Base-by-base conservation (phyloP, 2,113 vertebrate species). In the Ceyx melanurus region DNA sequence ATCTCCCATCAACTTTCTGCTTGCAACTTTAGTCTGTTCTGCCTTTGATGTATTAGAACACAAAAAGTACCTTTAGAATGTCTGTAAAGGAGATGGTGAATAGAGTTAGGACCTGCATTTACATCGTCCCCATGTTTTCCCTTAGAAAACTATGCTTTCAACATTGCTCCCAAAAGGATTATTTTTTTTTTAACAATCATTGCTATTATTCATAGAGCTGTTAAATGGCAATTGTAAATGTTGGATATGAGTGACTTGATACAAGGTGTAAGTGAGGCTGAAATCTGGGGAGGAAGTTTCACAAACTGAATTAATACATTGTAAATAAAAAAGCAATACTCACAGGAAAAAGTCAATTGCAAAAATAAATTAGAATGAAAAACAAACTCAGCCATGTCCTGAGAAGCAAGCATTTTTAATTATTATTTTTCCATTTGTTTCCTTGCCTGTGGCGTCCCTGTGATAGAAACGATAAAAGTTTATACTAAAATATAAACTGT, bases 381-480 rank as follows among this genome's bases (percentile, higher is more conserved):
- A 87, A 13, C 13, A 74, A 75, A 21, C 13, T 70, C 46, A 45
- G 29, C 6, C 25, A 61, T 54, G 9, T 70, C 33, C 42, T 71
- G n/a, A 26, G 19, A 43, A 93, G 15, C 3, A 92, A 82, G 35
- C 16, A 64, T 35, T 93, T 91, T 83, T 85, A 85, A 89, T 82
- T 83, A 85, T 70, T 64, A 35, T 92, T 72, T 91, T 90, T 81
- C 10, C 21, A 21, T 82, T 81, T 18, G 9, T 90, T 96, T 90
- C 53, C 42, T 60, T 90, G 82, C 62, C 79, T 88, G 78, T 71
- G 37, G 48, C 84, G 45, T 94, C 74, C 62, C 57, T 83, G 35
- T 82, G 88, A 93, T 48, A 93, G 82, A 84, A 20, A 17, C 3
- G 42, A 87, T 42, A 90, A 75, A 93, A 93, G 66, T 95, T 83